phyloP scores from a whole-genome alignment of 2,888 invertebrate species.

The Drosophila suboccidentalis region DNA sequence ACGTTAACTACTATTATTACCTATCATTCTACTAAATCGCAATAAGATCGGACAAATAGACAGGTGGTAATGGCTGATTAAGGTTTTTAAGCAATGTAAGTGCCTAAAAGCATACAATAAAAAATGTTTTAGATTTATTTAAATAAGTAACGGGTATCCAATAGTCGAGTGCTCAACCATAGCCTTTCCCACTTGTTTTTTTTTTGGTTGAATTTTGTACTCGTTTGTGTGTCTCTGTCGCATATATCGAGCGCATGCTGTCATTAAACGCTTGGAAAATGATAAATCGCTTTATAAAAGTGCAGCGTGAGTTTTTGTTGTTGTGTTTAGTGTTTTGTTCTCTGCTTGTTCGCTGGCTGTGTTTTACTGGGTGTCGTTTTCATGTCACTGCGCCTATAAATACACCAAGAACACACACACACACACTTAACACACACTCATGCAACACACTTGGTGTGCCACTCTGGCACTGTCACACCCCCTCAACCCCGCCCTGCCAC shows the following conservation, averaged over 20 bases:
- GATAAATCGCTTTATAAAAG: constrained; percentile 83
- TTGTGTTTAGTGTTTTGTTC: constrained; percentile 54
- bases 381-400: constrained; percentile 67
- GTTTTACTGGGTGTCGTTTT: constrained; percentile 62
- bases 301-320: constrained; percentile 71
- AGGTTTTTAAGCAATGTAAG: too few species aligned
- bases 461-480: not conserved
- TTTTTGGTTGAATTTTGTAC: constrained; percentile 12
- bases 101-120: too few species aligned
- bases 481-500: not conserved
- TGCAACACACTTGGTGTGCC: constrained; percentile 21
- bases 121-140: too few species aligned
- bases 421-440: not conserved
- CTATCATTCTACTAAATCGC: too few species aligned
- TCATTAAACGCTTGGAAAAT: constrained; percentile 78
- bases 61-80: too few species aligned
- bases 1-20: too few species aligned
- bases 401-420: constrained; percentile 32
- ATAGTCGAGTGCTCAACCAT: too few species aligned
- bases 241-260: constrained; percentile 62
- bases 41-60: too few species aligned
- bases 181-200: too few species aligned
- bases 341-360: constrained; percentile 30
- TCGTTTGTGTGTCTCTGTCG: constrained; percentile 28
- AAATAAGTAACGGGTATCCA: too few species aligned